Percentiles rank a stretch among this genome's conserved stretches.
These are phyloP conservation scores for Catocala nupta DNA, from an alignment of 2,888 invertebrate species.

Conservation along the genomic window DNA sequence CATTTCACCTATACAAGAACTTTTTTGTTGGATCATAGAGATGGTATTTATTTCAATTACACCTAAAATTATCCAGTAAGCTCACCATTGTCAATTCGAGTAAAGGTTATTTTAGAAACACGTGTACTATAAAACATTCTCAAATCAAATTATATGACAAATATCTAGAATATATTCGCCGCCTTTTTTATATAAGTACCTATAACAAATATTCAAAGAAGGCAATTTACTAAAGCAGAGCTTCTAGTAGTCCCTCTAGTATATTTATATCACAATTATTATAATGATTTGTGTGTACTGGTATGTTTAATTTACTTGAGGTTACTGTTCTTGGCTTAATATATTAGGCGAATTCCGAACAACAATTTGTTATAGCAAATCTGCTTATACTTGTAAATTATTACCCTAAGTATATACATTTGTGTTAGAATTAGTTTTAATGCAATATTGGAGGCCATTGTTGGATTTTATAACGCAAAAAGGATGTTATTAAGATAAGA, in stretches of 20 bases:
- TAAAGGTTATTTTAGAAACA: too few species aligned
- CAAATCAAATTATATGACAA: too few species aligned
- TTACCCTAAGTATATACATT: neutral
- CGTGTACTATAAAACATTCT: too few species aligned
- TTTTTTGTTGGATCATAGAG: too few species aligned
- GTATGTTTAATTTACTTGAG: slow-evolving; percentile 65
- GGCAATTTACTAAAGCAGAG: neutral
- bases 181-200: too few species aligned
- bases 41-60: too few species aligned
- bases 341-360: slow-evolving; percentile 28
- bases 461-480: neutral
- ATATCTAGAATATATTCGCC: too few species aligned
- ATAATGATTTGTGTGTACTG: slow-evolving; percentile 59
- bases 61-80: too few species aligned
- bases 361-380: slow-evolving; percentile 15
- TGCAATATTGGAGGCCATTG: neutral
- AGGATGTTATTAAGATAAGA: slow-evolving; percentile 5
- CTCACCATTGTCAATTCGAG: too few species aligned
- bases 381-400: slow-evolving; percentile 1
- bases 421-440: neutral
- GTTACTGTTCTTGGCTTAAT: slow-evolving; percentile 22
- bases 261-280: slow-evolving; percentile 49
- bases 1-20: too few species aligned
- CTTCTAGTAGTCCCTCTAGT: slow-evolving; percentile 18
- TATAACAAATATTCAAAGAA: too few species aligned